Base-by-base conservation (phyloP, 2,888 invertebrate genomes). In the Caradrina kadenii region DNA sequence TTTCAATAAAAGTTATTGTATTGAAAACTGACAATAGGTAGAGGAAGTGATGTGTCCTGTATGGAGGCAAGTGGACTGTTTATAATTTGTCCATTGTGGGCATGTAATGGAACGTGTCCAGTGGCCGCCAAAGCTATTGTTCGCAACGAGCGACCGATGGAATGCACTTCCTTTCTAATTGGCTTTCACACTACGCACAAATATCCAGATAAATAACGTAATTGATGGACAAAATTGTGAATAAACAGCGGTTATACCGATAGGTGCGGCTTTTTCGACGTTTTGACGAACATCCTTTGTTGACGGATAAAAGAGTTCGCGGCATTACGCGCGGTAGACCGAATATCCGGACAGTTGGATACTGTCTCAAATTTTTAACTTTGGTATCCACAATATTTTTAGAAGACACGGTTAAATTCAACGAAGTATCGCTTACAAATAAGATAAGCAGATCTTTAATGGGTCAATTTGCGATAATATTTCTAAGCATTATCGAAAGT, bases 1-100 rank as follows among this genome's bases (percentile, higher is more conserved):
- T 95, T 95, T 93, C 94, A 94, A 95, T 95, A 94, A 94, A 94
- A 95, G 93, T 95, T 95, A 94, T 95, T 95, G 94, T 95, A 95
- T 94, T 91, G 94, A 92, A 91, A 91, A 89, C 89, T 92, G 92
- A 95, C 96, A 96, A 96, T 95, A 91, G 87, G 86, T 89, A 90
- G 94, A 95, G 95, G 96, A 96, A 95, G 93, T 93, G 94, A 93
- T 93, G 93, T 90, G 93, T 90, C 87, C 89, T 91, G 93, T 93
- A 92, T 93, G 92, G 93, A 89, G 89, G 93, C 94, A 94, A 95
- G 95, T 95, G 94, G 93, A 93, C 94, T 96, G 96, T 95, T 95
- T 95, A 96, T 95, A 95, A 96, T 96, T 95, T 94, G 95, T 93
- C 88, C 91, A 94, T 95, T 96, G 95, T 95, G 88, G 85, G 76